Evolutionary conservation across 2,797 vertebrate species (phyloP).

Genomic region (Bradypus variegatus): DNA sequence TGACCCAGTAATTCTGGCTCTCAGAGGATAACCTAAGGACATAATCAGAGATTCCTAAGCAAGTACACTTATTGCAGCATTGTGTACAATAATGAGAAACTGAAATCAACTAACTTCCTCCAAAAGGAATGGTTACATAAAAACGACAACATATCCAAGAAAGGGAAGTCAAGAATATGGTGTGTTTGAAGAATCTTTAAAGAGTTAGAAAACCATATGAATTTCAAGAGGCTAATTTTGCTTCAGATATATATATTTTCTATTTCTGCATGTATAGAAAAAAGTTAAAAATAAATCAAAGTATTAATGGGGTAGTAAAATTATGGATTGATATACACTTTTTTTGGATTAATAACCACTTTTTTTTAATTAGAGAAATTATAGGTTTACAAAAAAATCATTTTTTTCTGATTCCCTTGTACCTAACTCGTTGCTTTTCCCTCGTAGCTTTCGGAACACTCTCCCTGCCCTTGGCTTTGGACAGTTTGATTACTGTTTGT

Average conservation of each 20-base stretch:
- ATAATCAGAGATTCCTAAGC: background rate
- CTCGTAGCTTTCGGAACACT: too few relatives aligned
- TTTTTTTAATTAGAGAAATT: too few relatives aligned
- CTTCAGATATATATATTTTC: background rate
- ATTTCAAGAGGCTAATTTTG: background rate
- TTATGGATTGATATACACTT: background rate
- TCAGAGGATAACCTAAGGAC: background rate
- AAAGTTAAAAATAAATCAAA: background rate
- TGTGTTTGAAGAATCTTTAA: background rate
- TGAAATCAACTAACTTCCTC: background rate
- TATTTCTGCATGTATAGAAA: background rate
- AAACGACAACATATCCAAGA: background rate
- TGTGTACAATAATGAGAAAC: background rate
- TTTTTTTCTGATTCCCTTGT: too few relatives aligned
- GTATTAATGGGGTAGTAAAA: background rate
- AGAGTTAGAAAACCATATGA: background rate
- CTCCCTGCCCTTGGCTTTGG: too few relatives aligned
- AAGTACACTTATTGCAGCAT: background rate
- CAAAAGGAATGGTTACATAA: background rate
- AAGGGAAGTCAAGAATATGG: background rate
- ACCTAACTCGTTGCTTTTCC: too few relatives aligned
- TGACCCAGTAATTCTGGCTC: background rate
- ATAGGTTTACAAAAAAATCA: too few relatives aligned
- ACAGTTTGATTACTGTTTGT: too few relatives aligned
- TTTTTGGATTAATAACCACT: too few relatives aligned